These are phyloP conservation scores for Clarias macrocephalus DNA, from an alignment of 2,113 vertebrate species.

Conservation along the genomic window DNA sequence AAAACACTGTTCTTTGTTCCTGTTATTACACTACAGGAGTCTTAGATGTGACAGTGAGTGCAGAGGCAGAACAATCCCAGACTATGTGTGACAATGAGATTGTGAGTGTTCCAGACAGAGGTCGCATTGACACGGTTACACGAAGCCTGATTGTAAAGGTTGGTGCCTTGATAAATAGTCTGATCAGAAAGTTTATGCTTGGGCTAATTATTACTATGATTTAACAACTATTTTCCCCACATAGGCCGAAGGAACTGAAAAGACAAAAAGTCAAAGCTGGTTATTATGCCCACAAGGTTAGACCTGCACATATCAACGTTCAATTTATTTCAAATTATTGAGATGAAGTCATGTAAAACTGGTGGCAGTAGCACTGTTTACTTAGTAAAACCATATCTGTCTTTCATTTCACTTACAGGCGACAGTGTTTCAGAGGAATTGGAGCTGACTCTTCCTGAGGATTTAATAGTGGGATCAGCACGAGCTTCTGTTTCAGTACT, in stretches of 20 bases:
- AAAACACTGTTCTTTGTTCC: not conserved
- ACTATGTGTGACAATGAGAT: conserved; percentile 71
- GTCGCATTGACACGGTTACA: conserved; percentile 74
- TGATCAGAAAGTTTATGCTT: not conserved
- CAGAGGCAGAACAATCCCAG: conserved; percentile 71
- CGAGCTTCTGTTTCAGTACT: conserved; percentile 76
- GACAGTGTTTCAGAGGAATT: conserved; percentile 19
- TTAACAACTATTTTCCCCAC: conserved; percentile 9
- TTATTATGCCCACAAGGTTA: conserved; percentile 72
- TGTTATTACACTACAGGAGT: conserved; percentile 62
- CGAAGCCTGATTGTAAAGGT: conserved; percentile 78
- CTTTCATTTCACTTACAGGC: conserved; percentile 18
- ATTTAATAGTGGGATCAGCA: conserved; percentile 69
- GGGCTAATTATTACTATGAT: not conserved
- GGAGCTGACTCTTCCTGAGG: conserved; percentile 50
- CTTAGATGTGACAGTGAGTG: conserved; percentile 74
- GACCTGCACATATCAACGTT: not conserved
- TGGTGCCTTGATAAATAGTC: conserved; percentile 42
- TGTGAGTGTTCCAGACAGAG: conserved; percentile 73
- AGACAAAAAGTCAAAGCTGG: conserved; percentile 66
- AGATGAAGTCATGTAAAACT: not conserved
- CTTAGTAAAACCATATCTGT: not conserved
- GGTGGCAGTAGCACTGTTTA: not conserved
- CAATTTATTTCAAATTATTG: not conserved
- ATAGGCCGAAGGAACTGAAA: conserved; percentile 72